Conservation (phyloP, 2,797 vertebrate genomes). For the Craterocephalus amniculus region DNA sequence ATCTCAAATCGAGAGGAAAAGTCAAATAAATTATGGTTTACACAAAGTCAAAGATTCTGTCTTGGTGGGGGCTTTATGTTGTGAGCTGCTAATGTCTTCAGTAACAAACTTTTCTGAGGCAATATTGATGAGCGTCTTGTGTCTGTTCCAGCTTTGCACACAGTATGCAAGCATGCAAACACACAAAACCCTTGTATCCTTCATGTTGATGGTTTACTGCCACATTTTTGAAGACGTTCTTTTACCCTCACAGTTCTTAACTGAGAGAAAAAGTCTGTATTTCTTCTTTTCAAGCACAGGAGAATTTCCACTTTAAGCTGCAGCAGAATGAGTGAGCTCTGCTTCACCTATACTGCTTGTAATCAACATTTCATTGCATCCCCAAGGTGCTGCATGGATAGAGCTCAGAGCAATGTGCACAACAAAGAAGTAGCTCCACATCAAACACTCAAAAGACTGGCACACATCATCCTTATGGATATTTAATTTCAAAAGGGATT, state of each 20-base stretch:
- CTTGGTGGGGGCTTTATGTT: not conserved
- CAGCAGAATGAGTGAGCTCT: not conserved
- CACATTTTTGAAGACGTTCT: too few species aligned
- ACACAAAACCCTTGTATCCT: not conserved
- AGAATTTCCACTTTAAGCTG: not conserved
- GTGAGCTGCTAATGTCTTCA: not conserved
- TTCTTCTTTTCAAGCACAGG: too few species aligned
- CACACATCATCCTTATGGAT: not conserved
- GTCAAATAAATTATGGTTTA: not conserved
- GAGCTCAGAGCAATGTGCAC: not conserved
- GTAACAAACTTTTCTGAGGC: not conserved
- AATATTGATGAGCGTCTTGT: not conserved
- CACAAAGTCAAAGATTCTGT: not conserved
- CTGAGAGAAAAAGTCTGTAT: too few species aligned
- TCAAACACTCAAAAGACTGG: not conserved
- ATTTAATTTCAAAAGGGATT: not conserved
- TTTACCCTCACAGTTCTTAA: too few species aligned
- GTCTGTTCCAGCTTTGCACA: not conserved
- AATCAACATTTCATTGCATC: not conserved
- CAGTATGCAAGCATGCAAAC: not conserved
- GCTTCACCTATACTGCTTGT: not conserved
- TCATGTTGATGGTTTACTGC: too few species aligned
- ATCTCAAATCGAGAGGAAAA: conserved; percentile 1
- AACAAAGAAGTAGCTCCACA: not conserved
- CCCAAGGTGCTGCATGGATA: not conserved